Percentiles rank a stretch among this genome's conserved stretches.
phyloP scores from a whole-genome alignment of 2,797 vertebrate genomes.

The Gastrophryne carolinensis region DNA sequence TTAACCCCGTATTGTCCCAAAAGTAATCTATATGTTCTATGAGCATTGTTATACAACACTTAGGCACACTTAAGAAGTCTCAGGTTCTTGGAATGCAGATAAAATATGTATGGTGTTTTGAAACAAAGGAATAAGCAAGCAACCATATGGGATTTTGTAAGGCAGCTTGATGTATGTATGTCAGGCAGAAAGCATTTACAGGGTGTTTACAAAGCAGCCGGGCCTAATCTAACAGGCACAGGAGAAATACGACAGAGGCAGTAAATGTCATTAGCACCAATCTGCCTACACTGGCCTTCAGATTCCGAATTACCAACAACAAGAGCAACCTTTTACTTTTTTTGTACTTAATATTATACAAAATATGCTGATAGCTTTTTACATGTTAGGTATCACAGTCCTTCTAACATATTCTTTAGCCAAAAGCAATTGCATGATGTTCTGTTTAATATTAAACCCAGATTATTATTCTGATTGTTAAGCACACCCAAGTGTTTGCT shows the following conservation, averaged over 20 bases:
- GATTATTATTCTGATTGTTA: too few relatives aligned
- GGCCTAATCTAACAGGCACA: background rate
- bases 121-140: constrained; percentile 20
- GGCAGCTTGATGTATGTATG: background rate
- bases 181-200: background rate
- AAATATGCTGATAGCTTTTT: too few relatives aligned
- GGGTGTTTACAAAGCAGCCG: background rate
- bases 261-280: constrained; percentile 5
- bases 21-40: constrained; percentile 12
- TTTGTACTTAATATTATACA: too few relatives aligned
- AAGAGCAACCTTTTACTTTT: too few relatives aligned
- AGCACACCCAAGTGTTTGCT: too few relatives aligned
- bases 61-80: constrained; percentile 18
- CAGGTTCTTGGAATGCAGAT: constrained; percentile 14
- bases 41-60: constrained; percentile 10
- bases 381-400: too few relatives aligned
- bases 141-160: constrained; percentile 5
- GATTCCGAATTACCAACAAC: too few relatives aligned
- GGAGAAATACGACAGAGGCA: constrained; percentile 2
- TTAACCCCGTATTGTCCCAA: background rate
- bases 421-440: too few relatives aligned
- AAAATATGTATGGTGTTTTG: constrained; percentile 28
- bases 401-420: too few relatives aligned
- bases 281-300: background rate
- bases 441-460: too few relatives aligned